These are phyloP conservation scores for Corythaeola cristata DNA, from an alignment of 2,113 vertebrate genomes.

Conservation along the genomic window DNA sequence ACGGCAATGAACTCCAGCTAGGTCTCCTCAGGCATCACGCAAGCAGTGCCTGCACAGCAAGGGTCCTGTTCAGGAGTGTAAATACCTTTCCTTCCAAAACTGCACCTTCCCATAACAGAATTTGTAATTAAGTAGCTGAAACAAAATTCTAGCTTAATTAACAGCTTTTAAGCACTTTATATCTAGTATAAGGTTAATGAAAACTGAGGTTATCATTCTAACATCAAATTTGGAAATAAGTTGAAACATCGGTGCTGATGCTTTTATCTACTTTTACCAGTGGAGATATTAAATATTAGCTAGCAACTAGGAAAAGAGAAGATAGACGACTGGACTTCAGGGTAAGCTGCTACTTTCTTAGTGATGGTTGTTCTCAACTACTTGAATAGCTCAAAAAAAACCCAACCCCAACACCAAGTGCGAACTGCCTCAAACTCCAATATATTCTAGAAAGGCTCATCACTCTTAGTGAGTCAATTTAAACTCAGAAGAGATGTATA, in stretches of 20 bases:
- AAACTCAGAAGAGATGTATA: background rate
- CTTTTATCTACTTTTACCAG: background rate
- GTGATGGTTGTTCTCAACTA: background rate
- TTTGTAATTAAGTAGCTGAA: background rate
- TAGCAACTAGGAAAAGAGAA: background rate
- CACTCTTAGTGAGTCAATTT: background rate
- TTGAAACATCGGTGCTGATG: background rate
- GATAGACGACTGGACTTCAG: accelerated
- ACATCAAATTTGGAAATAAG: background rate
- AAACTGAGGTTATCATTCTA: background rate
- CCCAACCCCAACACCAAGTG: background rate
- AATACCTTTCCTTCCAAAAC: background rate
- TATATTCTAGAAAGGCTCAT: background rate
- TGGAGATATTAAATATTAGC: background rate
- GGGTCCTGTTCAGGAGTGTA: background rate
- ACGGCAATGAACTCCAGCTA: background rate
- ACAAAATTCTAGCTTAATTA: background rate
- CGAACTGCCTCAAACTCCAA: background rate
- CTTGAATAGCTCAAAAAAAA: background rate
- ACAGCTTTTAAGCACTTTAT: background rate
- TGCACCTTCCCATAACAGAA: background rate
- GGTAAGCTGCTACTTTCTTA: background rate
- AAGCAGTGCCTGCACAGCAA: background rate
- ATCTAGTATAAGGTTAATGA: background rate
- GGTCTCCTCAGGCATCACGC: background rate